Evolutionary conservation across 2,113 vertebrate genomes (phyloP).

Genomic region (Antennarius striatus): DNA sequence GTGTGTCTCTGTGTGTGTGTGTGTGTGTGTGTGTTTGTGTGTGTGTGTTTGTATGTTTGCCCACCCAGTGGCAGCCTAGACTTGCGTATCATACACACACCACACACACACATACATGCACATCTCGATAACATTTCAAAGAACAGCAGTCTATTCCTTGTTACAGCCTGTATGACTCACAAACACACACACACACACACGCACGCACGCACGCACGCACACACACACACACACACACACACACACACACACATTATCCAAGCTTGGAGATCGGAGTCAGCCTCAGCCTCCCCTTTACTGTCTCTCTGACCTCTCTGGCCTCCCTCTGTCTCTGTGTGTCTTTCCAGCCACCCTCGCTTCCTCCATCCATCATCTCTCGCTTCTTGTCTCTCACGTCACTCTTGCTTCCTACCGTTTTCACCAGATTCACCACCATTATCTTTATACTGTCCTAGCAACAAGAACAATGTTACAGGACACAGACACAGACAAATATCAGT

Average conservation of each 20-base stretch:
- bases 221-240: slow-evolving; percentile 9
- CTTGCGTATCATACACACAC: background rate
- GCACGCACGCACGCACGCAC: slow-evolving; percentile 20
- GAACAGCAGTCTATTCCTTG: slow-evolving; percentile 29
- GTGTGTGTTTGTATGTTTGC: too few species aligned
- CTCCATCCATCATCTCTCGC: slow-evolving; percentile 9
- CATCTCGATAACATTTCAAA: slow-evolving; percentile 27
- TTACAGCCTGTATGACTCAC: slow-evolving; percentile 41
- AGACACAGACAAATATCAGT: slow-evolving; percentile 4
- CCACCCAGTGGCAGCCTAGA: too few species aligned
- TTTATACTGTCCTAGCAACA: background rate
- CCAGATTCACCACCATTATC: background rate
- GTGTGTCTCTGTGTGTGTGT: too few species aligned
- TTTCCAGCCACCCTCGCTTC: slow-evolving; percentile 19
- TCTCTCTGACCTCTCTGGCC: slow-evolving; percentile 41
- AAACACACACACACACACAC: slow-evolving; percentile 12
- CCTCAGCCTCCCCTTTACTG: slow-evolving; percentile 14
- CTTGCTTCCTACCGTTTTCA: background rate
- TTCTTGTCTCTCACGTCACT: background rate
- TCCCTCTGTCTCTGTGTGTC: slow-evolving; percentile 14
- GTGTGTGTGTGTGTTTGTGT: too few species aligned
- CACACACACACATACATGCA: too few species aligned
- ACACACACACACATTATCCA: slow-evolving; percentile 25
- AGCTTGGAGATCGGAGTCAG: slow-evolving; percentile 29
- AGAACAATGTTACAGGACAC: slow-evolving; percentile 5